These are phyloP conservation scores for Automeris io DNA, from an alignment of 2,888 invertebrate species.

Conservation along the genomic window DNA sequence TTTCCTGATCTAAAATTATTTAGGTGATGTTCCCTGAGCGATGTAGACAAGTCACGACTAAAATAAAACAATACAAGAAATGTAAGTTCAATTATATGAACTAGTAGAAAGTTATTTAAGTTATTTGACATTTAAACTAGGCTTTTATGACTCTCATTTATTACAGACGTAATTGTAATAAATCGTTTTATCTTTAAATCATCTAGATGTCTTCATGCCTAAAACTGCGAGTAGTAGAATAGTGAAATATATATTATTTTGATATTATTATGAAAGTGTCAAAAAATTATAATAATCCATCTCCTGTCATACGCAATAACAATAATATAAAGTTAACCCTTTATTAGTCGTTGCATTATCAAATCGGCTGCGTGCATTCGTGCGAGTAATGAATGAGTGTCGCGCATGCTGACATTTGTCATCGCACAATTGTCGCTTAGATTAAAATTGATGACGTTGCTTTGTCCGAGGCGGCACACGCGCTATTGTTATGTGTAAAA, in stretches of 20 bases:
- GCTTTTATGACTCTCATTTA: constrained; percentile 7
- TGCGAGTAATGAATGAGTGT: constrained; percentile 67
- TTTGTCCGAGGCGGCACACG: constrained; percentile 57
- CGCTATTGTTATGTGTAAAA: constrained; percentile 44
- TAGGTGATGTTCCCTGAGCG: not conserved
- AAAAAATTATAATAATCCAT: constrained; percentile 43
- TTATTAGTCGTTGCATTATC: constrained; percentile 60
- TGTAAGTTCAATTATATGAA: not conserved
- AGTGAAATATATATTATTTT: constrained; percentile 1
- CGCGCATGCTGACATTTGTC: constrained; percentile 71
- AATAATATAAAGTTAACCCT: constrained; percentile 67
- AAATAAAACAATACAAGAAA: constrained; percentile 1
- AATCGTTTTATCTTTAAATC: constrained; percentile 4
- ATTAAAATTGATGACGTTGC: constrained; percentile 76
- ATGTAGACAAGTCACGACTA: constrained; percentile 3
- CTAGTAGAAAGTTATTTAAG: constrained; percentile 4
- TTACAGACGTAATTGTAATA: constrained; percentile 4
- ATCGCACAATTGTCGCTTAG: constrained; percentile 74
- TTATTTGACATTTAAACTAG: constrained; percentile 7
- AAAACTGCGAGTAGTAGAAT: constrained; percentile 2
- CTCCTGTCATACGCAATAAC: constrained; percentile 46
- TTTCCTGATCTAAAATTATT: too few species aligned
- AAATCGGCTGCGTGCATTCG: constrained; percentile 56
- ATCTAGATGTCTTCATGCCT: constrained; percentile 2
- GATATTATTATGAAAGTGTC: constrained; percentile 8